These are phyloP conservation scores for Coreius guichenoti DNA, from an alignment of 2,797 vertebrate genomes.

Conservation along the genomic window DNA sequence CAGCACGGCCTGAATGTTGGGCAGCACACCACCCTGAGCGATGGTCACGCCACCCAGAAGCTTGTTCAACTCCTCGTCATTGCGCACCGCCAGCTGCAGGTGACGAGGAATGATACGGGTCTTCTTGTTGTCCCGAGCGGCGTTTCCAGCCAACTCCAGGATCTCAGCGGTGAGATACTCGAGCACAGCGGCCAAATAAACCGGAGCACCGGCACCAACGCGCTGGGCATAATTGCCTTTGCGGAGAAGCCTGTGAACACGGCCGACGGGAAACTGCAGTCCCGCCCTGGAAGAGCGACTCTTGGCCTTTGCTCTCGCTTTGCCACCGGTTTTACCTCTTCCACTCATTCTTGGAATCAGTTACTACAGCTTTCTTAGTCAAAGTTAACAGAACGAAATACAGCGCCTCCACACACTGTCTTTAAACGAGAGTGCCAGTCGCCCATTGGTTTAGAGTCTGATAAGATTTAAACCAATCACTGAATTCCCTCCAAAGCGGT, in stretches of 20 bases:
- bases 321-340: conserved; percentile 26
- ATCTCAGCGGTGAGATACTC: conserved; percentile 12
- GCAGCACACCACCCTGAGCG: too few relatives aligned
- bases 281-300: not conserved
- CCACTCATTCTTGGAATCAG: not conserved
- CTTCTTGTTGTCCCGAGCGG: conserved; percentile 18
- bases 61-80: too few relatives aligned
- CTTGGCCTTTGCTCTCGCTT: conserved; percentile 5
- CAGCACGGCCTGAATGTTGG: too few relatives aligned
- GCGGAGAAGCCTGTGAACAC: too few relatives aligned
- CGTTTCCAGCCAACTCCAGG: conserved; percentile 18
- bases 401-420: accelerated
- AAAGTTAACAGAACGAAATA: accelerated
- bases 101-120: too few relatives aligned
- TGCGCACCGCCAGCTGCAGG: too few relatives aligned
- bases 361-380: too few relatives aligned
- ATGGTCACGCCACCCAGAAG: too few relatives aligned
- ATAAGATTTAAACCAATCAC: not conserved
- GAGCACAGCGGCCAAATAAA: conserved; percentile 22
- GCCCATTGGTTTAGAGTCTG: not conserved
- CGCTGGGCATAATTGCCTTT: too few relatives aligned
- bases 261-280: too few relatives aligned
- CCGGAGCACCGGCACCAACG: not conserved
- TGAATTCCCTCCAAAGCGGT: not conserved
- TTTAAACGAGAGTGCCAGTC: not conserved